A percentile compares a stretch with the other conserved stretches of the same genome.
Conservation (phyloP, 2,888 invertebrate species). For the Seladonia tumulorum region DNA sequence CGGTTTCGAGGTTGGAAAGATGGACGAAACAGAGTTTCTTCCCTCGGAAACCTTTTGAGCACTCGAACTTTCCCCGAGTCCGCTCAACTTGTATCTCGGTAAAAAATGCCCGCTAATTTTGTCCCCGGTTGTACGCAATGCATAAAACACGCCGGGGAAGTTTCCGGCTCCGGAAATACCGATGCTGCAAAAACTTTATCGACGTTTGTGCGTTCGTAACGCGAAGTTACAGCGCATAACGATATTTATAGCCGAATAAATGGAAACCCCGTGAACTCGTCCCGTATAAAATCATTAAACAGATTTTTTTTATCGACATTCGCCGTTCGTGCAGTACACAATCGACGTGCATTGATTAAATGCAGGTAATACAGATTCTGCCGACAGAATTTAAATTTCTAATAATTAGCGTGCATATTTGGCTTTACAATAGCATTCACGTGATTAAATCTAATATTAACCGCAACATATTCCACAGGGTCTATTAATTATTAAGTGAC, state of each 20-base stretch:
- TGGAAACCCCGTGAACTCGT: not conserved
- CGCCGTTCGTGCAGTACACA: not conserved
- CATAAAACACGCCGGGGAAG: slow-evolving; percentile 44
- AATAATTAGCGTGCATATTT: not conserved
- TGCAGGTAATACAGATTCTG: too few species aligned
- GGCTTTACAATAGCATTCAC: not conserved
- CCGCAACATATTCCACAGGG: not conserved
- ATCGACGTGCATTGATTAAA: not conserved
- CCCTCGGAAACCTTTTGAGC: slow-evolving; percentile 39
- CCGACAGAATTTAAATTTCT: not conserved
- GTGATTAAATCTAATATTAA: too few species aligned
- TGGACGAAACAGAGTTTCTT: slow-evolving; percentile 45
- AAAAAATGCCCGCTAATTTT: slow-evolving; percentile 60
- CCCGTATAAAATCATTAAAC: not conserved
- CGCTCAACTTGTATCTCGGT: slow-evolving; percentile 25
- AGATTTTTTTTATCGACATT: not conserved
- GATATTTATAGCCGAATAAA: slow-evolving; percentile 17
- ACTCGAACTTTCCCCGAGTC: slow-evolving; percentile 29
- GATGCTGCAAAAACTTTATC: slow-evolving; percentile 32
- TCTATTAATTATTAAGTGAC: not conserved
- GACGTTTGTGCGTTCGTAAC: slow-evolving; percentile 11
- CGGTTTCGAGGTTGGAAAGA: slow-evolving; percentile 49
- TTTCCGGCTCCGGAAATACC: slow-evolving; percentile 22
- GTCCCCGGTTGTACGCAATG: slow-evolving; percentile 35
- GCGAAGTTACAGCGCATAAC: not conserved